Evolutionary conservation across 1,140 invertebrate species (phyloP).

Genomic region (Neoseiulus cucumeris): DNA sequence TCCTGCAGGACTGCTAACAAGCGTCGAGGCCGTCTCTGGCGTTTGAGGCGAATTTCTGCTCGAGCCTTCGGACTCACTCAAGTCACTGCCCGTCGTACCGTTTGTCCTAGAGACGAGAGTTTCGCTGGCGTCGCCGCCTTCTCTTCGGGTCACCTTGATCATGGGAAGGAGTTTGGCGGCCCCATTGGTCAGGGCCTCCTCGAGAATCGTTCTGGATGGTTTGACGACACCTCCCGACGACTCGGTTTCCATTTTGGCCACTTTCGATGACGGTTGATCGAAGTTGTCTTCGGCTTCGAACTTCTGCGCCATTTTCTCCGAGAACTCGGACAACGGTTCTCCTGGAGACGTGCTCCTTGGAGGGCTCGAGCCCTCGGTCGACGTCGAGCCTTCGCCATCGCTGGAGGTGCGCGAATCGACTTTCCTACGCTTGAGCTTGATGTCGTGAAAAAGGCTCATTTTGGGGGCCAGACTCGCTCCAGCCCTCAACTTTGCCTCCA

Average conservation of each 20-base stretch:
- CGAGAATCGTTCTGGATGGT: not conserved
- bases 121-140: constrained; percentile 23
- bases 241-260: not conserved
- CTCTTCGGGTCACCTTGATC: constrained; percentile 15
- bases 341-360: constrained; percentile 12
- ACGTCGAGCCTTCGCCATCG: constrained; percentile 8
- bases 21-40: constrained; percentile 2
- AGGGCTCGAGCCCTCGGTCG: not conserved
- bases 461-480: constrained; percentile 38
- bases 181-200: constrained; percentile 6
- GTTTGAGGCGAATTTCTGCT: not conserved
- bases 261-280: constrained; percentile 8
- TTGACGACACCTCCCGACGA: not conserved
- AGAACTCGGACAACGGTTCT: constrained; percentile 38
- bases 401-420: constrained; percentile 37
- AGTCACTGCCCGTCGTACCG: constrained; percentile 17
- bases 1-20: not conserved
- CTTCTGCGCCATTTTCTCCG: constrained; percentile 1
- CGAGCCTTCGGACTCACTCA: constrained; percentile 2
- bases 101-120: constrained; percentile 25
- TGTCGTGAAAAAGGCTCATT: constrained; percentile 96
- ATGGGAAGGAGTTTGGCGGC: not conserved
- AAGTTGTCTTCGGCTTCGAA: not conserved
- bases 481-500: constrained; percentile 2
- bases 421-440: constrained; percentile 90